These are phyloP conservation scores for Pristionchus fissidentatus DNA, from an alignment of 2,888 invertebrate genomes.

Conservation along the genomic window DNA sequence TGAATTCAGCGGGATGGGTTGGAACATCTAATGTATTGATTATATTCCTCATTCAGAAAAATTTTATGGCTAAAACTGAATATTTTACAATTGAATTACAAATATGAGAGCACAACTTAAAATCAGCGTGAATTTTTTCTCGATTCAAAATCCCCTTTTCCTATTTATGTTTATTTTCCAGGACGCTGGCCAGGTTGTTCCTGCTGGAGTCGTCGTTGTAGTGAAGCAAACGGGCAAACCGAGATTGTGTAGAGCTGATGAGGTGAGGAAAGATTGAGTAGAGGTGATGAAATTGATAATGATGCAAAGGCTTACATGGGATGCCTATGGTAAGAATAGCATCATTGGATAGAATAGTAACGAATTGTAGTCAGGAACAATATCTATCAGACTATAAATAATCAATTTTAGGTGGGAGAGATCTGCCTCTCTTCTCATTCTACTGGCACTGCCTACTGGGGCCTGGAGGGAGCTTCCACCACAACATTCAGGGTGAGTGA, in stretches of 20 bases:
- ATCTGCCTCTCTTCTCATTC: constrained; percentile 90
- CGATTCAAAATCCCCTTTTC: too few species aligned
- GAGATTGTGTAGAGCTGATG: constrained; percentile 96
- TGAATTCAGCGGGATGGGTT: too few species aligned
- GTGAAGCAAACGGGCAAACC: constrained; percentile 94
- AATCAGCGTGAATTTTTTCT: too few species aligned
- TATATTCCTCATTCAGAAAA: too few species aligned
- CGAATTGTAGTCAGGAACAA: too few species aligned
- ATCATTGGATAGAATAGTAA: too few species aligned
- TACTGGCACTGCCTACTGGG: constrained; percentile 95
- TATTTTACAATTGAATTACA: too few species aligned
- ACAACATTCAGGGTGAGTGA: constrained; percentile 90
- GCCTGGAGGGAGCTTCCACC: constrained; percentile 93
- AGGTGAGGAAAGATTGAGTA: constrained; percentile 77
- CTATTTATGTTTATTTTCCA: constrained; percentile 83
- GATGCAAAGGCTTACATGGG: neutral
- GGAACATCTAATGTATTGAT: too few species aligned
- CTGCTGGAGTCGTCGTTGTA: constrained; percentile 94
- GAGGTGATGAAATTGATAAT: neutral
- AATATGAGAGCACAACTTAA: too few species aligned
- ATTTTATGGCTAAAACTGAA: too few species aligned
- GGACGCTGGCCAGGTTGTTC: constrained; percentile 99
- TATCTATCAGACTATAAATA: too few species aligned
- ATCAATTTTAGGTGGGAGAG: constrained; percentile 94
- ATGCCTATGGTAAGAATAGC: neutral